Base-by-base conservation (phyloP, 2,888 invertebrate genomes). In the Smittia sp. region DNA sequence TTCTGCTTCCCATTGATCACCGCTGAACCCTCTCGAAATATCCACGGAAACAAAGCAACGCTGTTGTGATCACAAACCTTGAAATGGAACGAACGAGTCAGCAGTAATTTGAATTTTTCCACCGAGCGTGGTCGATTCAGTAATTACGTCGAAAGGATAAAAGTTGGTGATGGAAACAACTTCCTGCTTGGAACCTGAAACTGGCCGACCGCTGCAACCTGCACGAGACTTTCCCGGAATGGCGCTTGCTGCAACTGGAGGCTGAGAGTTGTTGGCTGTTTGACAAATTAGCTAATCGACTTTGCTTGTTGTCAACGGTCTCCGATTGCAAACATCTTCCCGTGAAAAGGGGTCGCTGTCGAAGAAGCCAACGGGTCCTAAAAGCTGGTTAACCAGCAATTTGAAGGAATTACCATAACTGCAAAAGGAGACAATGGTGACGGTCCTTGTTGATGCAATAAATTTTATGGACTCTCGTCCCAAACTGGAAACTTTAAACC, bases 331-430 rank as follows among this genome's bases (percentile, higher is more conserved):
- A 27, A 63, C 63, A 63, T 25, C 20, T 63, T 63, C 63, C 25
- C 25, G 63, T 63, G 63, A 63, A 63, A 63, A 24, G 27, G 7
- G 63, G 25, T 22, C 62, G 20, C 13, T 54, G n/a, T 54, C 15
- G 4, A 7, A 58, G 46, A 46, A 46, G 46, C 46, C 11, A 46
- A 58, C 7, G 9, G 18, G n/a, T 58, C 58, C 22, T 46, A 58
- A 58, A 58, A 58, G 13, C 22, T 72, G 72, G 72, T 72, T 72
- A 72, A 72, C 72, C 72, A 72, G 72, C 58, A 72, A 62, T 72
- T 72, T 62, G 62, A 32, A 62, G 20, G 25, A 62, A 72, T 72
- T 72, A 54, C 58, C 72, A 72, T 72, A 66, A 66, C 25, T 24
- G 11, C 32, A 9, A 38, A 66, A 39, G 27, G 15, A 9, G 22